phyloP scores from a whole-genome alignment of 2,888 invertebrate genomes.

The Anorthoa munda region DNA sequence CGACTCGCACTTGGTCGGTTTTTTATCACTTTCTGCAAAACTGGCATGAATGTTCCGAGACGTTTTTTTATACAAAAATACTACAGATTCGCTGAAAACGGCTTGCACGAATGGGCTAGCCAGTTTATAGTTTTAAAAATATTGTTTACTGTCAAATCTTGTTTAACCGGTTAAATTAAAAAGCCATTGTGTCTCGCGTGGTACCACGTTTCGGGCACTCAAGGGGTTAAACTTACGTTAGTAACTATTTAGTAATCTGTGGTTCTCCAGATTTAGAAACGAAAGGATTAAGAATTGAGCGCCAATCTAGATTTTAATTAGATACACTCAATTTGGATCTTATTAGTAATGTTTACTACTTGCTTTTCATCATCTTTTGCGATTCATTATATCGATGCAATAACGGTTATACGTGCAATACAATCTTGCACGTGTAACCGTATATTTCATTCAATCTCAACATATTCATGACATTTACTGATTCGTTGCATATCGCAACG shows the following conservation, averaged over 20 bases:
- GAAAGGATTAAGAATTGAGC: too few species aligned
- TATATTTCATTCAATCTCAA: slow-evolving; percentile 9
- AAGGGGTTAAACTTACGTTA: too few species aligned
- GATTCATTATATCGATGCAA: not conserved
- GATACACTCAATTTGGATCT: not conserved
- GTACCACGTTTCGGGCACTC: too few species aligned
- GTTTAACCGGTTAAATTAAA: too few species aligned
- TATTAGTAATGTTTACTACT: not conserved
- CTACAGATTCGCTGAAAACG: not conserved
- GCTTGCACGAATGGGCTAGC: not conserved
- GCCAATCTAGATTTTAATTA: too few species aligned
- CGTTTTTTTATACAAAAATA: not conserved
- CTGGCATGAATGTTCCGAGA: not conserved
- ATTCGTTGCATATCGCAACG: not conserved
- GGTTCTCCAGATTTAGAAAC: too few species aligned
- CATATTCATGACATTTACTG: slow-evolving; percentile 10
- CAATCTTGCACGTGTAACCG: too few species aligned
- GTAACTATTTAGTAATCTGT: too few species aligned
- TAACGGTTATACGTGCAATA: not conserved
- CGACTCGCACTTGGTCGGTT: too few species aligned
- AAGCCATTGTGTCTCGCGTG: too few species aligned
- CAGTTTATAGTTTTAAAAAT: not conserved
- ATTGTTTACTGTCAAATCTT: not conserved
- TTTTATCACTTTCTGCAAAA: not conserved
- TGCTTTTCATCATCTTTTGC: not conserved